Evolutionary conservation across 64 coral and sea anemone species (phyloP).

Genomic region (Pachyseris speciosa): DNA sequence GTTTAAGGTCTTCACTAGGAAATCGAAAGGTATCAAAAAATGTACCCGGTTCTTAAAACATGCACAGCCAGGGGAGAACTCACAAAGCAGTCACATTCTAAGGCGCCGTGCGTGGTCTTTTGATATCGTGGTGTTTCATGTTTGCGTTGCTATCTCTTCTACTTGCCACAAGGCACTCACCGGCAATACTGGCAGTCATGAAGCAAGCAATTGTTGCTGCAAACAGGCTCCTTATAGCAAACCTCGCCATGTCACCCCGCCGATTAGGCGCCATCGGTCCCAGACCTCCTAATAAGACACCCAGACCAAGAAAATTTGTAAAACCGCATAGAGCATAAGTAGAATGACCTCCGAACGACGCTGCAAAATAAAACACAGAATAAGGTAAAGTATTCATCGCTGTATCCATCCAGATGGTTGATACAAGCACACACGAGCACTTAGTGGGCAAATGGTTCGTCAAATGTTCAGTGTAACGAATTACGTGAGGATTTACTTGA

Average conservation of each 20-base stretch:
- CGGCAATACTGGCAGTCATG: conserved; percentile 93
- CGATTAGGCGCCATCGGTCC: conserved; percentile 86
- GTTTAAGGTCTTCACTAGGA: too few species aligned
- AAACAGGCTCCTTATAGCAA: conserved; percentile 82
- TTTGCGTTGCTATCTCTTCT: background rate
- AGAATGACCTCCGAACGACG: conserved; percentile 84
- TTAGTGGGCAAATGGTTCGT: too few species aligned
- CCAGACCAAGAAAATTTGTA: conserved; percentile 85
- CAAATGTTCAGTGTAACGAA: too few species aligned
- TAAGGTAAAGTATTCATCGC: background rate
- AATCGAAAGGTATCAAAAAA: too few species aligned
- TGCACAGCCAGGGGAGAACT: too few species aligned
- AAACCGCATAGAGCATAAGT: conserved; percentile 94
- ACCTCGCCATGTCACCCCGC: conserved; percentile 81
- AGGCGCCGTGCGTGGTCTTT: too few species aligned
- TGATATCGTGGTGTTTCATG: background rate
- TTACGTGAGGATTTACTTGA: too few species aligned
- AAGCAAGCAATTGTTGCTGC: conserved; percentile 91
- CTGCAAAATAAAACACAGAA: conserved; percentile 22
- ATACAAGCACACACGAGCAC: too few species aligned
- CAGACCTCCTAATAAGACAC: conserved; percentile 77
- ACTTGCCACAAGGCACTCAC: background rate
- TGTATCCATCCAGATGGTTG: too few species aligned
- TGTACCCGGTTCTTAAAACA: too few species aligned
- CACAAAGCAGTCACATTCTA: too few species aligned